These are phyloP conservation scores for Polydesmus complanatus DNA, from an alignment of 2,888 invertebrate genomes.

Conservation along the genomic window DNA sequence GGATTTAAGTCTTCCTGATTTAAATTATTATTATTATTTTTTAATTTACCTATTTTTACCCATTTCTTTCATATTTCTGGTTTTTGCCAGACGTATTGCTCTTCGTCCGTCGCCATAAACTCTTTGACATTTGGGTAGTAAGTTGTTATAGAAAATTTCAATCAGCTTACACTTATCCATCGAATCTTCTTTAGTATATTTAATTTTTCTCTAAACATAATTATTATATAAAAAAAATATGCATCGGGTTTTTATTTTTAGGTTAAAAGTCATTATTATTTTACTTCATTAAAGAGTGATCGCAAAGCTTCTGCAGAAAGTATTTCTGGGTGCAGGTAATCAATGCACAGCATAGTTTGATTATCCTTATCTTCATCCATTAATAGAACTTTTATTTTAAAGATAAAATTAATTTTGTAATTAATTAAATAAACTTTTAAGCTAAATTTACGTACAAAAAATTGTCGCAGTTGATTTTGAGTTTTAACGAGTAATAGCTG, in stretches of 20 bases:
- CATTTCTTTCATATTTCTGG: neutral
- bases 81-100: neutral
- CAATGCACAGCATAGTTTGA: too few relatives aligned
- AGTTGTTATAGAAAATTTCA: conserved; percentile 6
- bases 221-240: neutral
- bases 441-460: too few relatives aligned
- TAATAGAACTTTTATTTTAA: too few relatives aligned
- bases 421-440: too few relatives aligned
- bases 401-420: too few relatives aligned
- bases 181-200: neutral
- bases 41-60: neutral
- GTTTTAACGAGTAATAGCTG: too few relatives aligned
- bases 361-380: too few relatives aligned
- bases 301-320: neutral
- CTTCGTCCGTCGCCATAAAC: conserved; percentile 5
- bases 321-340: conserved; percentile 12
- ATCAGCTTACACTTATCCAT: conserved; percentile 2
- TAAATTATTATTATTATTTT: neutral
- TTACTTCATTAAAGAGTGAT: conserved; percentile 8
- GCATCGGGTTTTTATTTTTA: neutral
- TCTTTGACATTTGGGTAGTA: conserved; percentile 6
- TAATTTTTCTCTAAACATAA: conserved; percentile 2
- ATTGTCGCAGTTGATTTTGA: too few relatives aligned
- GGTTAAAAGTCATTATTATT: neutral
- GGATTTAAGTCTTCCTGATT: too few relatives aligned